These are phyloP conservation scores for Drosophila hawaiiensis DNA, from an alignment of 2,888 invertebrate species.

Conservation along the genomic window DNA sequence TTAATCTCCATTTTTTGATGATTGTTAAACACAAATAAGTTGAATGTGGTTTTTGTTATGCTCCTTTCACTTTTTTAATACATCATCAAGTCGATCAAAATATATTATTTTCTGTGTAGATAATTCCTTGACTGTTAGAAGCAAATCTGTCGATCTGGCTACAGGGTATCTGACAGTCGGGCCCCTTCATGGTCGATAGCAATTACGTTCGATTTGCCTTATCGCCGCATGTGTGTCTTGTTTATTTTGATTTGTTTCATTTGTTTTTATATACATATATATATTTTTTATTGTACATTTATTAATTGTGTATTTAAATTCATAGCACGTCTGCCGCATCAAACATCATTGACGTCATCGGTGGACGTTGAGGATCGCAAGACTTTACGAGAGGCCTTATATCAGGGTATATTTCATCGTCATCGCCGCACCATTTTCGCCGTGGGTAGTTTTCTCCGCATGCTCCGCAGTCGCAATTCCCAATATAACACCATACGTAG, in stretches of 20 bases:
- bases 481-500: conserved; percentile 91
- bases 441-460: conserved; percentile 90
- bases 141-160: not conserved
- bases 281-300: conserved; percentile 23
- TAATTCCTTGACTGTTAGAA: not conserved
- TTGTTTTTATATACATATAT: conserved; percentile 1
- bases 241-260: conserved; percentile 7
- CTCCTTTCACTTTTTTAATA: not conserved
- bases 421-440: conserved; percentile 91
- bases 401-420: conserved; percentile 92
- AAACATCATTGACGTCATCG: conserved; percentile 88
- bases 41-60: not conserved
- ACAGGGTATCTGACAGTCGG: conserved; percentile 3
- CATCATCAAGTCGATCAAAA: not conserved
- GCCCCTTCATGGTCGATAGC: not conserved
- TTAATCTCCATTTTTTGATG: not conserved
- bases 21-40: too few species aligned
- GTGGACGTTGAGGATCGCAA: conserved; percentile 89
- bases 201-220: conserved; percentile 29
- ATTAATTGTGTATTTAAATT: conserved; percentile 47
- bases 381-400: conserved; percentile 89
- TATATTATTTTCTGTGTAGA: not conserved
- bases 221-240: conserved; percentile 31
- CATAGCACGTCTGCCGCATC: conserved; percentile 87
- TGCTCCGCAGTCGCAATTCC: conserved; percentile 90